These are phyloP conservation scores for Perizoma flavofasciatum DNA, from an alignment of 2,888 invertebrate genomes.

Conservation along the genomic window DNA sequence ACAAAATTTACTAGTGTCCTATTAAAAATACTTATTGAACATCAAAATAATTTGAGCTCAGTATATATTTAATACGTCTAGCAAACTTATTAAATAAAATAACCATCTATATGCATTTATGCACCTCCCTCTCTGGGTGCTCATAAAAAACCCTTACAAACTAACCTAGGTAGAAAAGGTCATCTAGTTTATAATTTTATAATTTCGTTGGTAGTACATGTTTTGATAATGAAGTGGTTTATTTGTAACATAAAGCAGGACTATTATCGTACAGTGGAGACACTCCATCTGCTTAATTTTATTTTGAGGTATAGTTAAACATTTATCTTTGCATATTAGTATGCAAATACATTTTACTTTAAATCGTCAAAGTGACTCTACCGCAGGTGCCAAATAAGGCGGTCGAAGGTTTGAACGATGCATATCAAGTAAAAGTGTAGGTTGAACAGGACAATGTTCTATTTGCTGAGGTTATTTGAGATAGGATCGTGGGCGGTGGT, in stretches of 20 bases:
- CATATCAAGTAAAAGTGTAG: conserved; percentile 65
- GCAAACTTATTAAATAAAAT: too few species aligned
- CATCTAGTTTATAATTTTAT: too few species aligned
- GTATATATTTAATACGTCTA: too few species aligned
- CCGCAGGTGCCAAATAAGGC: conserved; percentile 52
- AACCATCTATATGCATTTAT: too few species aligned
- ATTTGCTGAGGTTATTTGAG: conserved; percentile 37
- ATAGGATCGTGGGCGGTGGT: conserved; percentile 48
- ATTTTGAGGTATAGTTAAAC: not conserved
- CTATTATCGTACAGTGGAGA: conserved; percentile 28
- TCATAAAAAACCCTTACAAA: too few species aligned
- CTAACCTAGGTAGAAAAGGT: too few species aligned
- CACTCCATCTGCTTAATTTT: too few species aligned
- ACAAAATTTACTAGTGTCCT: too few species aligned
- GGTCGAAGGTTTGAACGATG: conserved; percentile 55
- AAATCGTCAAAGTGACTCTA: conserved; percentile 46
- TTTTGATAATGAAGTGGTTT: conserved; percentile 11
- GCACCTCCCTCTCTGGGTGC: too few species aligned
- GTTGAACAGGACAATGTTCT: conserved; percentile 45
- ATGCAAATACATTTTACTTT: conserved; percentile 31
- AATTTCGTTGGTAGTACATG: too few species aligned
- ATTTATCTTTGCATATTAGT: conserved; percentile 18
- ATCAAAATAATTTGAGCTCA: too few species aligned
- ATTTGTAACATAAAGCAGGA: conserved; percentile 27
- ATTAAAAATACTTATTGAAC: too few species aligned